These are phyloP conservation scores for Cosmia trapezina DNA, from an alignment of 2,888 invertebrate species.

Conservation along the genomic window DNA sequence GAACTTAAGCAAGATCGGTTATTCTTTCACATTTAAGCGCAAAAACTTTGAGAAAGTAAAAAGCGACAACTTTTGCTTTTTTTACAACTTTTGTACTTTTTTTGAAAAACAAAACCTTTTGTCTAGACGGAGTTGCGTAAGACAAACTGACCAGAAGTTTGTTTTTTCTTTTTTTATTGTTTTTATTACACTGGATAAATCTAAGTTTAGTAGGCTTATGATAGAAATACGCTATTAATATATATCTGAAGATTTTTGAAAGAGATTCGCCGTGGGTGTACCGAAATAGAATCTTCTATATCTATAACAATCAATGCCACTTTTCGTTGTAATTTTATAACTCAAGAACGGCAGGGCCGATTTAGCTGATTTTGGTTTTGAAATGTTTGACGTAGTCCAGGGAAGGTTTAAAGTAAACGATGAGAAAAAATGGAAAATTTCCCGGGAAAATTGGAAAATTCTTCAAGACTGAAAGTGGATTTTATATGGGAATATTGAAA, in stretches of 20 bases:
- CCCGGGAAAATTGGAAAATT: no score
- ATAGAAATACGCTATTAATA: background rate
- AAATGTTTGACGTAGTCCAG: no score
- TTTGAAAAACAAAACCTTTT: constrained; percentile 51
- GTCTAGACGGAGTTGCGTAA: constrained; percentile 49
- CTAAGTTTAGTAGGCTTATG: background rate
- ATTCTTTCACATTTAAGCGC: constrained; percentile 17
- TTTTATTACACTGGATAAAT: constrained; percentile 5
- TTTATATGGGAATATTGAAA: no score
- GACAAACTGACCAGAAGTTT: constrained; percentile 51
- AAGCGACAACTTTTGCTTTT: constrained; percentile 30
- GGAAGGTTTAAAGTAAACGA: no score
- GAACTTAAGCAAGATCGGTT: constrained; percentile 28
- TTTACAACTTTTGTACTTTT: constrained; percentile 32
- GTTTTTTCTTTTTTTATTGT: constrained; percentile 12
- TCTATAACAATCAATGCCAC: no score
- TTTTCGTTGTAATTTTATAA: no score
- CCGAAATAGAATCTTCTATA: no score
- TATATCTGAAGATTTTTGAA: no score
- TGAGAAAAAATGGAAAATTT: no score
- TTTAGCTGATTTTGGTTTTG: no score
- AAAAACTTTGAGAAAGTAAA: constrained; percentile 36
- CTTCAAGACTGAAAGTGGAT: no score
- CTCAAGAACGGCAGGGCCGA: no score
- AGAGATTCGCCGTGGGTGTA: background rate